Evolutionary conservation across 2,888 invertebrate genomes (phyloP).

Genomic region (Geophilus truncorum): DNA sequence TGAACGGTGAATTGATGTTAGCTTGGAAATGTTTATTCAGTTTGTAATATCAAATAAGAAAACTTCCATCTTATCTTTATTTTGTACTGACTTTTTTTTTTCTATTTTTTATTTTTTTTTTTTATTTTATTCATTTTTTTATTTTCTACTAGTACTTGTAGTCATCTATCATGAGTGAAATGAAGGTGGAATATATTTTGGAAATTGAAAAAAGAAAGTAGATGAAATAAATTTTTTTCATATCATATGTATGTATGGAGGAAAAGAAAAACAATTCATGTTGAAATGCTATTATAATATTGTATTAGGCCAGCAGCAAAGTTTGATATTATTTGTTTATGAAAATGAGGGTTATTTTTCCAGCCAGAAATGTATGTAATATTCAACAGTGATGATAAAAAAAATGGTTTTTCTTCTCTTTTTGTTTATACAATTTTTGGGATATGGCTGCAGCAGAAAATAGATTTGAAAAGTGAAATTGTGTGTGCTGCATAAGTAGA

Average conservation of each 20-base stretch:
- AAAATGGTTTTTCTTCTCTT: background rate
- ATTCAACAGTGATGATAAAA: constrained; percentile 4
- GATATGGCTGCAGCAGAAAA: background rate
- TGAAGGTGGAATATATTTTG: background rate
- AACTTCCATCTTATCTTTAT: background rate
- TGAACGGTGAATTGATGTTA: background rate
- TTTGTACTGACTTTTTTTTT: background rate
- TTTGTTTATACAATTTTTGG: constrained; percentile 1
- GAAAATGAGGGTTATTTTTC: background rate
- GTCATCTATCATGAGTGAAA: constrained; percentile 10
- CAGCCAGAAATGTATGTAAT: background rate
- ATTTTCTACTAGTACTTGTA: background rate
- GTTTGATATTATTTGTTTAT: constrained; percentile 1
- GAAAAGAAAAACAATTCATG: background rate
- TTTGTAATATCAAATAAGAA: background rate
- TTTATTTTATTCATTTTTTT: background rate
- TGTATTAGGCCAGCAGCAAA: background rate
- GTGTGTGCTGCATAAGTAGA: background rate
- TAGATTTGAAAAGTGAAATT: constrained; percentile 1
- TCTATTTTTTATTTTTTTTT: background rate
- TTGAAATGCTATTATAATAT: constrained; percentile 10
- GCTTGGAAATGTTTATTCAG: background rate
- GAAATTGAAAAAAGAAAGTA: background rate
- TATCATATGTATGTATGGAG: background rate
- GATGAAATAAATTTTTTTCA: background rate